These are phyloP conservation scores for Danaus chrysippus DNA, from an alignment of 2,888 invertebrate species.

Conservation along the genomic window DNA sequence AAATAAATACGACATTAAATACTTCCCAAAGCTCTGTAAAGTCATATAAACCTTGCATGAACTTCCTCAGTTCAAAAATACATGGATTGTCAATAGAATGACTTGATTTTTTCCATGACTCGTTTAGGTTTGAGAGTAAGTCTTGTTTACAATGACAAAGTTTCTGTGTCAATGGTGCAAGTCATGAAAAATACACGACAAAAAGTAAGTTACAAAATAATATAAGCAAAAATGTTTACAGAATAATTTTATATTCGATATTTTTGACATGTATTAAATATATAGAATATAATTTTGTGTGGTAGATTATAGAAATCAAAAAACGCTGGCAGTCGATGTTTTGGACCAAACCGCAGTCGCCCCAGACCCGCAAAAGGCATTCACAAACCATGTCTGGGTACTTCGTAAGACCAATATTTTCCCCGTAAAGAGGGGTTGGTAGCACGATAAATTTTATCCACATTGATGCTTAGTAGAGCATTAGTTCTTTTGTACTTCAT, in stretches of 20 bases:
- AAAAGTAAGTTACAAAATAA: no score
- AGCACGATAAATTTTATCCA: constrained; percentile 69
- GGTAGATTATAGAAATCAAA: neutral
- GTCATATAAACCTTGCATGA: neutral
- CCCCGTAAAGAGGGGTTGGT: constrained; percentile 65
- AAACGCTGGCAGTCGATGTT: constrained; percentile 20
- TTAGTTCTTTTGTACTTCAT: constrained; percentile 68
- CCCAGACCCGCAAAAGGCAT: constrained; percentile 60
- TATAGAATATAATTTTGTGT: neutral
- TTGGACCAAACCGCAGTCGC: constrained; percentile 35
- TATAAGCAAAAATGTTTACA: no score
- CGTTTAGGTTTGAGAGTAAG: constrained; percentile 52
- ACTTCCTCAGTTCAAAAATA: constrained; percentile 42
- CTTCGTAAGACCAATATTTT: constrained; percentile 77
- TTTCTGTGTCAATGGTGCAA: constrained; percentile 37
- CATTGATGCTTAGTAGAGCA: constrained; percentile 74
- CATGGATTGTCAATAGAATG: constrained; percentile 52
- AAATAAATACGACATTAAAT: neutral
- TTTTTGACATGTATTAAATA: no score
- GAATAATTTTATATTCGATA: no score
- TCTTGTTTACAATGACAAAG: constrained; percentile 61
- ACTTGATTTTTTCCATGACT: constrained; percentile 65
- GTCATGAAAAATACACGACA: neutral
- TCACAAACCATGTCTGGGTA: constrained; percentile 71
- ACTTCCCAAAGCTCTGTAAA: neutral